phyloP scores from a whole-genome alignment of 1,140 invertebrate genomes.

The Doryteuthis pealeii region DNA sequence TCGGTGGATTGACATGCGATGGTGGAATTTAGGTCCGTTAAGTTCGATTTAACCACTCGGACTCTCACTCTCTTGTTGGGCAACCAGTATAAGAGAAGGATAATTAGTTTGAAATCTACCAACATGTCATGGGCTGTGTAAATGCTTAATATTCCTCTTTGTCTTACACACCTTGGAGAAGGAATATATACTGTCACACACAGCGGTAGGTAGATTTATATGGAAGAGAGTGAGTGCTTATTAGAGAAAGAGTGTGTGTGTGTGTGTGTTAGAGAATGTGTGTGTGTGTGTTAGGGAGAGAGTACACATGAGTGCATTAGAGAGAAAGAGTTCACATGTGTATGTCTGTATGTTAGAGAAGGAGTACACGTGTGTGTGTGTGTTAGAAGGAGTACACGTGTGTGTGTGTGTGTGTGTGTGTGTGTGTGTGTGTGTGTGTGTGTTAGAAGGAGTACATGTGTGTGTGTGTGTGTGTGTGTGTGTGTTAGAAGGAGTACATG shows the following conservation, averaged over 20 bases:
- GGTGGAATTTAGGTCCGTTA: too few species aligned
- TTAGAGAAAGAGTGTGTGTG: not conserved
- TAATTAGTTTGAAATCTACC: too few species aligned
- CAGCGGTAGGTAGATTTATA: not conserved
- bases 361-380: not conserved
- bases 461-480: constrained; percentile 1
- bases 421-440: not conserved
- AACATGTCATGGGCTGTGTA: too few species aligned
- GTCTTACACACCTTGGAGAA: too few species aligned
- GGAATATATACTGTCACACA: not conserved
- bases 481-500: not conserved
- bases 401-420: not conserved
- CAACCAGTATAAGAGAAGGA: too few species aligned
- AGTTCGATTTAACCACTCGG: too few species aligned
- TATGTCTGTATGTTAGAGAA: not conserved
- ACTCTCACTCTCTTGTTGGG: too few species aligned
- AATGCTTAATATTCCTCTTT: too few species aligned
- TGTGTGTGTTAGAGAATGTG: not conserved
- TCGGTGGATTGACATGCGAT: too few species aligned
- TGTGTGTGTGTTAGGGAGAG: not conserved
- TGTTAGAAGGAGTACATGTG: not conserved
- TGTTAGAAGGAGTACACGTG: not conserved
- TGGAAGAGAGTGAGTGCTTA: not conserved
- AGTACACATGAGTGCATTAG: not conserved
- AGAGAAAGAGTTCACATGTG: not conserved